These are phyloP conservation scores for Fopius arisanus DNA, from an alignment of 1,140 invertebrate genomes.

Conservation along the genomic window DNA sequence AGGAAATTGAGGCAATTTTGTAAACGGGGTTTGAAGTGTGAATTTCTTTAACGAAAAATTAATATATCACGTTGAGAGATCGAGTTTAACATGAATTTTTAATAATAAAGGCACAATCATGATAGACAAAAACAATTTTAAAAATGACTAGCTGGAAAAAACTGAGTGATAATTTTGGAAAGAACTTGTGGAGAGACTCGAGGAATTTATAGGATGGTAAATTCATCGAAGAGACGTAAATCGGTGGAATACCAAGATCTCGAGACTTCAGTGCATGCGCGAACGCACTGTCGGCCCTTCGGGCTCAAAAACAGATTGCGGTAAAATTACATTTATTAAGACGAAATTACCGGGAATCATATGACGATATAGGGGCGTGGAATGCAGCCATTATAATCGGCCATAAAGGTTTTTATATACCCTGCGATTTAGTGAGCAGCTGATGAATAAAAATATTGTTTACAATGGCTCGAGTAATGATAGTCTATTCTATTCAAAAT, in stretches of 20 bases:
- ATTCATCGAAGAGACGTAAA: conserved; percentile 7
- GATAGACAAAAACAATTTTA: no score
- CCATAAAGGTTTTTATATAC: background rate
- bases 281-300: conserved; percentile 1
- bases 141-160: no score
- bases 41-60: no score
- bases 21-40: no score
- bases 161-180: background rate
- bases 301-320: conserved; percentile 5
- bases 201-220: background rate
- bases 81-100: no score
- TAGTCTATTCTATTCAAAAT: background rate
- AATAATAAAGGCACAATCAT: no score
- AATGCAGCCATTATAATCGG: conserved; percentile 1
- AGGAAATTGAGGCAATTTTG: no score
- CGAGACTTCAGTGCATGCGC: background rate
- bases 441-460: background rate
- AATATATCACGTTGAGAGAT: no score
- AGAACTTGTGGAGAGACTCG: background rate
- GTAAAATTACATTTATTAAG: conserved; percentile 19
- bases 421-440: background rate
- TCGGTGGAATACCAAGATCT: background rate
- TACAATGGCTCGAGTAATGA: background rate
- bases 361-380: conserved; percentile 15
- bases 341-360: conserved; percentile 15